A percentile compares a stretch with the other conserved stretches of the same genome.
Evolutionary conservation across 1,140 invertebrate genomes (phyloP).

Genomic region (Leptinotarsa undecemlineata): DNA sequence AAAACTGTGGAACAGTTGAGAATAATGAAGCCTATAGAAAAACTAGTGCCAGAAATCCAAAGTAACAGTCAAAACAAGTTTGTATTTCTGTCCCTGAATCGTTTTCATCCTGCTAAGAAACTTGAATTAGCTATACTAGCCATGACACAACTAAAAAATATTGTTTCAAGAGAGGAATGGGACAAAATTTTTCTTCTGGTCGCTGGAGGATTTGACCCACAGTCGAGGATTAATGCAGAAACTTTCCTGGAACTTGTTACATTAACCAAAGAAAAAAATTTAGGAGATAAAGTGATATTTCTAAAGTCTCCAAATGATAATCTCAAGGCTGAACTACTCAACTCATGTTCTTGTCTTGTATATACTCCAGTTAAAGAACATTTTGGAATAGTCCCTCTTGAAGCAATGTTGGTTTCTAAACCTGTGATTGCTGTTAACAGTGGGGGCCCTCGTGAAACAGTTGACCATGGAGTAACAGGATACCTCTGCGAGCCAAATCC

Average conservation of each 20-base stretch:
- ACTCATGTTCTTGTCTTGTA: slow-evolving; percentile 75
- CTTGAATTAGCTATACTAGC: slow-evolving; percentile 81
- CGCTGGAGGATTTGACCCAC: slow-evolving; percentile 94
- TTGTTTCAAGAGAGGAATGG: slow-evolving; percentile 62
- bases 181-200: slow-evolving; percentile 82
- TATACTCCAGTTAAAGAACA: slow-evolving; percentile 98
- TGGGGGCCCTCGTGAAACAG: slow-evolving; percentile 94
- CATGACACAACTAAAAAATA: slow-evolving; percentile 67
- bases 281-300: slow-evolving; percentile 81
- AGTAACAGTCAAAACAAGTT: slow-evolving; percentile 59
- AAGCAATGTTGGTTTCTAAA: slow-evolving; percentile 93
- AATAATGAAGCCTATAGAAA: slow-evolving; percentile 32
- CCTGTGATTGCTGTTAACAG: slow-evolving; percentile 95
- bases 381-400: slow-evolving; percentile 99
- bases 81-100: slow-evolving; percentile 92
- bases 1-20: slow-evolving; percentile 33
- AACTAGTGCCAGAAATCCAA: slow-evolving; percentile 45
- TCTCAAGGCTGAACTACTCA: slow-evolving; percentile 80
- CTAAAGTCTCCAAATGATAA: slow-evolving; percentile 85
- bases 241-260: slow-evolving; percentile 80
- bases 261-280: slow-evolving; percentile 65
- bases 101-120: slow-evolving; percentile 98
- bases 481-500: slow-evolving; percentile 76
- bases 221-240: slow-evolving; percentile 87
- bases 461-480: slow-evolving; percentile 86